These are phyloP conservation scores for Chaenogobius annularis DNA, from an alignment of 2,113 vertebrate genomes.

Conservation along the genomic window DNA sequence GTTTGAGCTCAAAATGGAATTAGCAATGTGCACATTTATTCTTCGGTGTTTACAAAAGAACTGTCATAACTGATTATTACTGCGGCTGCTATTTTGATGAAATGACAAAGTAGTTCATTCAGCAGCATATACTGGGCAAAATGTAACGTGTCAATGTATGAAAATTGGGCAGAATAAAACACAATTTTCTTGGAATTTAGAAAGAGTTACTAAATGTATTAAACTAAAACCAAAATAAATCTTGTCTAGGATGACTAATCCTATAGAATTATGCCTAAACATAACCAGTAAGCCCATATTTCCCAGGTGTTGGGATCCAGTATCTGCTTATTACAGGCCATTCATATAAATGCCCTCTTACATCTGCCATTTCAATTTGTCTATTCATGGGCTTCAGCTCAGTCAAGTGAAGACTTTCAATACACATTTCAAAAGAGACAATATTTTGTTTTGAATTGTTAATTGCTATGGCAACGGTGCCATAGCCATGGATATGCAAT, in stretches of 20 bases:
- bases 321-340: too few relatives aligned
- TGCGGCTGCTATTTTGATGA: conserved; percentile 1
- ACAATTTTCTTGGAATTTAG: neutral
- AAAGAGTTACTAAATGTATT: neutral
- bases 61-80: conserved; percentile 8
- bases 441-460: too few relatives aligned
- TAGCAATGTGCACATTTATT: conserved; percentile 1
- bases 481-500: neutral
- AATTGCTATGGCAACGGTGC: too few relatives aligned
- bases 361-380: too few relatives aligned
- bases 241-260: neutral
- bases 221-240: neutral
- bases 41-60: neutral
- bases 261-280: neutral
- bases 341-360: too few relatives aligned
- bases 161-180: neutral
- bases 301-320: too few relatives aligned
- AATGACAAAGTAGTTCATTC: conserved; percentile 3
- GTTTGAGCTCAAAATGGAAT: conserved; percentile 3
- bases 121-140: neutral
- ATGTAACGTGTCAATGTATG: neutral
- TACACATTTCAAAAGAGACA: neutral
- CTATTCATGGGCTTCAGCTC: neutral
- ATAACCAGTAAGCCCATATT: neutral
- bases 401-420: too few relatives aligned